phyloP scores from a whole-genome alignment of 2,888 invertebrate species.

The Acleris laterana region DNA sequence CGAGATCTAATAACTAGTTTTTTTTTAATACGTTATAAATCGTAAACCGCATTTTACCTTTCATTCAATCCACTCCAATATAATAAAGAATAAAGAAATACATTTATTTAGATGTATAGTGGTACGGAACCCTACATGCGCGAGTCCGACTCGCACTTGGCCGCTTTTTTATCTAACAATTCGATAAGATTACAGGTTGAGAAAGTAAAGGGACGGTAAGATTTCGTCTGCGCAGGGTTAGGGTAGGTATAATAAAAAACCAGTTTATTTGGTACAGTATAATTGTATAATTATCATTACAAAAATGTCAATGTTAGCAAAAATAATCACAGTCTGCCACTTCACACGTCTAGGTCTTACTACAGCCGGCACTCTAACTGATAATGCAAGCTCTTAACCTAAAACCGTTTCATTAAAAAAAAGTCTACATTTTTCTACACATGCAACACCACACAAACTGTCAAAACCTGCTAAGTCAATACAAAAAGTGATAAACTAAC shows the following conservation, averaged over 20 bases:
- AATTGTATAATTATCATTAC: constrained; percentile 82
- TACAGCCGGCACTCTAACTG: constrained; percentile 31
- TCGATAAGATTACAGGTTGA: too few relatives aligned
- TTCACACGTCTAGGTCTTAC: constrained; percentile 49
- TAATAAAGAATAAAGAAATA: too few relatives aligned
- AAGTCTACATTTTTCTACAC: constrained; percentile 43
- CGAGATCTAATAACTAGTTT: too few relatives aligned
- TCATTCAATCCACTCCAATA: too few relatives aligned
- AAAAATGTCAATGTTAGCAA: constrained; percentile 84
- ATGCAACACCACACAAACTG: constrained; percentile 45
- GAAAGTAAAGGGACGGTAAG: too few relatives aligned
- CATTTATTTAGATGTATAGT: too few relatives aligned
- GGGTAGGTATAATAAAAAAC: constrained; percentile 39
- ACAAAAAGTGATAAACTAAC: constrained; percentile 45
- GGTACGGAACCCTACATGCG: too few relatives aligned
- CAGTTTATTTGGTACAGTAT: constrained; percentile 76
- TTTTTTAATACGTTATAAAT: too few relatives aligned
- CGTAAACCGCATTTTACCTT: too few relatives aligned
- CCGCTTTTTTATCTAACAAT: too few relatives aligned
- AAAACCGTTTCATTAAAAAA: constrained; percentile 37
- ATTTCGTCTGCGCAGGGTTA: not conserved
- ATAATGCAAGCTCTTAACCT: constrained; percentile 31
- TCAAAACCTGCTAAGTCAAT: constrained; percentile 40
- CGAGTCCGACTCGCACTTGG: too few relatives aligned
- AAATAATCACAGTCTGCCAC: constrained; percentile 84